These are phyloP conservation scores for Volucella bombylans DNA, from an alignment of 2,888 invertebrate genomes.

Conservation along the genomic window DNA sequence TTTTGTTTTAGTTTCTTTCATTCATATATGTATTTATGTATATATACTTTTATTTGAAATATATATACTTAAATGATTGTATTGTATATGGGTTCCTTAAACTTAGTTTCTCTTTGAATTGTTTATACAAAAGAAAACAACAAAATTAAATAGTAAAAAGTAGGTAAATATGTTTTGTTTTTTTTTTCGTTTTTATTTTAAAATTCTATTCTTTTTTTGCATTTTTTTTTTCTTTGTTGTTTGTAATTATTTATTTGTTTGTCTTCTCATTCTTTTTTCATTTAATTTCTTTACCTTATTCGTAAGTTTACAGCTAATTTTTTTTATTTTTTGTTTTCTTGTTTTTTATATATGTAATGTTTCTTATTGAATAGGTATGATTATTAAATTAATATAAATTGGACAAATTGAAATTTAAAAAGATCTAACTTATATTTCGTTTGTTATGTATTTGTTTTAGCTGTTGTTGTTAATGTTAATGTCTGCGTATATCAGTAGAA, in stretches of 20 bases:
- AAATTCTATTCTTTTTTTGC: constrained; percentile 38
- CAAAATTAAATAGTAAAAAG: constrained; percentile 61
- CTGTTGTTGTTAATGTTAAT: constrained; percentile 74
- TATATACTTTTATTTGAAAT: constrained; percentile 59
- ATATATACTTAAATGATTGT: constrained; percentile 72
- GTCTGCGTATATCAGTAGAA: constrained; percentile 38
- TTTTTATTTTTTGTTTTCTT: constrained; percentile 65
- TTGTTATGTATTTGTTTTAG: constrained; percentile 61
- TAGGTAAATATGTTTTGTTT: constrained; percentile 68
- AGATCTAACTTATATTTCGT: constrained; percentile 59
- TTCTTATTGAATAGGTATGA: constrained; percentile 61
- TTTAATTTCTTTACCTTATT: constrained; percentile 75
- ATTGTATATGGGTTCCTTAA: constrained; percentile 72
- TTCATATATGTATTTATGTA: constrained; percentile 63
- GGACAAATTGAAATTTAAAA: constrained; percentile 70
- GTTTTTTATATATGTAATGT: constrained; percentile 16
- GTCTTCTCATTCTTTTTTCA: constrained; percentile 69
- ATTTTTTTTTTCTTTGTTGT: constrained; percentile 57
- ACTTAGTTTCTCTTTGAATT: constrained; percentile 53
- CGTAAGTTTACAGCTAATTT: constrained; percentile 75
- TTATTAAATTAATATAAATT: constrained; percentile 72
- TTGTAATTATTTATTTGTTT: constrained; percentile 72
- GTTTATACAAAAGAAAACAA: constrained; percentile 74
- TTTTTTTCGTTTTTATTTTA: constrained; percentile 59
- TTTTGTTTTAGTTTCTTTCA: constrained; percentile 49